Evolutionary conservation across 2,888 invertebrate genomes (phyloP), one percentile per base, ranked within the genome.

Genomic region (Ceraclea dissimilis): DNA sequence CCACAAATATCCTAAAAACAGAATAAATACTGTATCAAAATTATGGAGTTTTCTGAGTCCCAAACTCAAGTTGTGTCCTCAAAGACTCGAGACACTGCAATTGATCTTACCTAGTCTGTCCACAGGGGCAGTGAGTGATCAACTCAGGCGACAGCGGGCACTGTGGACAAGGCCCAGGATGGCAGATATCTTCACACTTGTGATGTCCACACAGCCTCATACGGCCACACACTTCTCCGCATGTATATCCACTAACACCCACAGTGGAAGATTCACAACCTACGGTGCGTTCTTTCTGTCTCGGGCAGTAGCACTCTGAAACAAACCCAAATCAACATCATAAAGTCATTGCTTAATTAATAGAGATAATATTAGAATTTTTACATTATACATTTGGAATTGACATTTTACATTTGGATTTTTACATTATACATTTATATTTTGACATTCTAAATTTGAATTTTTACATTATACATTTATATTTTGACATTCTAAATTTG

Each of bases 51-150:
- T n/a, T n/a, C n/a, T n/a, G n/a, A n/a, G n/a, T n/a, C n/a, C n/a
- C n/a, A n/a, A n/a, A n/a, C n/a, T n/a, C n/a, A n/a, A n/a, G n/a
- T n/a, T n/a, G n/a, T n/a, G n/a, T n/a, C n/a, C n/a, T n/a, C n/a
- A n/a, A n/a, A n/a, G n/a, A n/a, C n/a, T n/a, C n/a, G n/a, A n/a
- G n/a, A n/a, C n/a, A n/a, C n/a, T n/a, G n/a, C n/a, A n/a, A n/a
- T n/a, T n/a, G n/a, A n/a, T n/a, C 51, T 56, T 18, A 70, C 1
- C 73, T 68, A 34, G 80, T 82, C 70, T 87, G 84, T 1, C 89
- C 89, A 69, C 93, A 93, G 0, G 86, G 87, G 66, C 93, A 93
- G 39, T 78, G 79, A 4, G 77, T 80, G 10, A 90, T 79, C 31
- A 74, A 67, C 13, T 76, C 73, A 0, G 88, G 83, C 54, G 81